Evolutionary conservation across 2,888 invertebrate species (phyloP).

Genomic region (Athalia circularis): DNA sequence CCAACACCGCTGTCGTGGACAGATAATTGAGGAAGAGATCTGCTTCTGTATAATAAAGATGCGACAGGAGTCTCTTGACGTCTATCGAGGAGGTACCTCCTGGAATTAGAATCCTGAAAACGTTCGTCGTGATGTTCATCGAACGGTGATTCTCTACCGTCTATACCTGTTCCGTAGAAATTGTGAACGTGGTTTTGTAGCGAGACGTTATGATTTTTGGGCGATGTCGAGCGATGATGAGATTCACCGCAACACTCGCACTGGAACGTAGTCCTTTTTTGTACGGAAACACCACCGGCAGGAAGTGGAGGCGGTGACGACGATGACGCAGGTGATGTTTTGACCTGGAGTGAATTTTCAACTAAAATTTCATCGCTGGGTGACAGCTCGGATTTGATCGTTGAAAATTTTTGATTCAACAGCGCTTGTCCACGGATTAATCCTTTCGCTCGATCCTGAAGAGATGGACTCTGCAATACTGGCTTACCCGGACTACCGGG

Average conservation of each 20-base stretch:
- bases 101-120: constrained; percentile 16
- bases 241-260: constrained; percentile 49
- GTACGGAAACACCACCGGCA: neutral
- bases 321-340: too few species aligned
- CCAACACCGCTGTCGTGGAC: constrained; percentile 77
- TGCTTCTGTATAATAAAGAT: constrained; percentile 78
- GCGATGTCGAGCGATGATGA: neutral
- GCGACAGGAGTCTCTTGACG: constrained; percentile 50
- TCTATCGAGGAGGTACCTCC: constrained; percentile 47
- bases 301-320: too few species aligned
- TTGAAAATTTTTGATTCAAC: too few species aligned
- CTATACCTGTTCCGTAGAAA: constrained; percentile 44
- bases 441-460: too few species aligned
- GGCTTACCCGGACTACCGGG: too few species aligned
- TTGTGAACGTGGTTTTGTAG: neutral
- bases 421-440: too few species aligned
- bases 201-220: too few species aligned
- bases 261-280: constrained; percentile 16
- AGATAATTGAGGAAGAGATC: constrained; percentile 81
- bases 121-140: constrained; percentile 31
- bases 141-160: constrained; percentile 34
- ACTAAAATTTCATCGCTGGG: too few species aligned
- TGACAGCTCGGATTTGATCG: too few species aligned
- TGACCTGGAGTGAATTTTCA: too few species aligned
- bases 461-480: too few species aligned